Evolutionary conservation across 2,797 vertebrate genomes (phyloP), one percentile per base, ranked within the genome.

Genomic region (Pempheris klunzingeri): DNA sequence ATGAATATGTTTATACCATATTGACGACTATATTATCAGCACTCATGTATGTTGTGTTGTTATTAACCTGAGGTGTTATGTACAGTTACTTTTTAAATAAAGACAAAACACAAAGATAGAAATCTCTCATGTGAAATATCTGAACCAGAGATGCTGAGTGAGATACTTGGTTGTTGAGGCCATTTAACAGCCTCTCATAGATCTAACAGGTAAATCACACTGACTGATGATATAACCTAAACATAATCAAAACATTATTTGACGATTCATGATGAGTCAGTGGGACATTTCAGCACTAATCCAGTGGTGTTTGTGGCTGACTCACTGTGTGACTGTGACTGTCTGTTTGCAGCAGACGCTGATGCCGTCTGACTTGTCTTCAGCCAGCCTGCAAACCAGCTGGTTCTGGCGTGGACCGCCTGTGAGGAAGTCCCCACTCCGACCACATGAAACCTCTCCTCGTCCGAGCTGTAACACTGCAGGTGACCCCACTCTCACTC

Each of bases 401-500:
- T 90, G 71, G 76, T 71, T 30, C 81, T 83, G 11, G 90, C 22
- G 18, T 93, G 92, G 60, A 92, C 86, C 9, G 90, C 64, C 39
- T 88, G n/a, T n/a, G 80, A 49, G 85, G 81, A 32, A 59, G 69
- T 50, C 86, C 93, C 5, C 91, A 93, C 85, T 26, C 92, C 91
- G 0, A 91, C 73, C 50, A 80, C 32, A 55, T 92, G 93, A 82
- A 93, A 93, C 36, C 74, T 79, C 26, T 89, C 69, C 34, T 82
- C 66, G 1, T 61, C 61, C 39, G 90, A 78, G 3, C 90, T 92
- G 87, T 88, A 93, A 74, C 93, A 93, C 74, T 94, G 92, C 49
- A 94, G 83, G 10, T 92, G 90, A 3, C 92, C 1, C 93, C 91
- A 1, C 92, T 93, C 84, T 93, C 93, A 14, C 92, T 91, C 91